Evolutionary conservation across 92 coral and sea anemone genomes (phyloP), one percentile per base, ranked within the genome.

Genomic region (Porites lobata): DNA sequence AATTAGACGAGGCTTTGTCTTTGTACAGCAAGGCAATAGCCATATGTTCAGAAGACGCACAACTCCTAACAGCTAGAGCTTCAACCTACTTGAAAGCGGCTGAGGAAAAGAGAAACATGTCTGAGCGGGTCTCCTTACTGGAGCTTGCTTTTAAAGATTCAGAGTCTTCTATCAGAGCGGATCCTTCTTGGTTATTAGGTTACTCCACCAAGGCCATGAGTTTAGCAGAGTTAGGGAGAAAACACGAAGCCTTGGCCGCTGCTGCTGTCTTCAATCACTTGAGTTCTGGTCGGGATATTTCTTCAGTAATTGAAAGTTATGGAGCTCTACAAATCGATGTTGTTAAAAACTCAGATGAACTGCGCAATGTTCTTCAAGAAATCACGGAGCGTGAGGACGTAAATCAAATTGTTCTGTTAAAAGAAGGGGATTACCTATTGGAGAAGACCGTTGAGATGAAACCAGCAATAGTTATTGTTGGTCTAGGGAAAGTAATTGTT

Each of bases 21-120:
- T 20, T 65, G 13, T 79, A 79, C 72, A 64, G 50, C 13, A n/a
- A 79, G 7, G 73, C 62, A 19, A 19, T 79, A 11, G 52, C 9
- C 29, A 4, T 12, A 19, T 79, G 74, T 79, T 74, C 84, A 65
- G 51, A 22, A 6, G 47, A 79, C 50, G 20, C 84, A 21, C 59
- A 79, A 63, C 53, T 79, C 22, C 84, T 79, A 10, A 65, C 84
- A 64, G 50, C 47, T 11, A 79, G 73, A 66, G 84, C 84, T 6
- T 18, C 26, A 19, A 51, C 73, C 47, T 65, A 20, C 22, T 79
- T 79, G 61, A 75, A 21, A 21, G 0, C 64, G 12, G 79, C 79
- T 2, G 63, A 75, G 47, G 9, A 53, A 54, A 53, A 53, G 43
- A 21, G 54, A 1, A 63, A 13, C 4, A 21, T 10, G 14, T 9